A percentile compares a stretch with the other conserved stretches of the same genome.
phyloP scores from a whole-genome alignment of 2,113 vertebrate genomes.

The Charadrius vociferus region DNA sequence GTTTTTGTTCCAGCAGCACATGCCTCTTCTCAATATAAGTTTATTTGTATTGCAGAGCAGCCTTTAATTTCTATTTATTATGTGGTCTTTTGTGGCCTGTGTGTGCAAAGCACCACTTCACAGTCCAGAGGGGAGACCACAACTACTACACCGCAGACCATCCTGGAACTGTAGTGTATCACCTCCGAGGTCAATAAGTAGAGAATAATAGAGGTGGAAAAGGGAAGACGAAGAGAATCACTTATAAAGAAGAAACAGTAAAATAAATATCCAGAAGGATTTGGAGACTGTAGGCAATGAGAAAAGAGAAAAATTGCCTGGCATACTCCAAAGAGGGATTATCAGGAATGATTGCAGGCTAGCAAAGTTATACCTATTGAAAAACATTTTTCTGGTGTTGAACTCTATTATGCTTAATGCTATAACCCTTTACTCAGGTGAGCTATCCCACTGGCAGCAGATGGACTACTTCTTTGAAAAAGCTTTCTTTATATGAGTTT shows the following conservation, averaged over 20 bases:
- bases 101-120: background rate
- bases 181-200: background rate
- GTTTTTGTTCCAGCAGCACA: background rate
- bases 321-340: background rate
- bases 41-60: background rate
- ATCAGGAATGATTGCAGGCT: background rate
- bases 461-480: background rate
- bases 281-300: background rate
- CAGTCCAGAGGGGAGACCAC: conserved; percentile 13
- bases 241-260: background rate
- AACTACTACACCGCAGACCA: conserved; percentile 7
- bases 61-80: conserved; percentile 16
- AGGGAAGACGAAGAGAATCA: background rate
- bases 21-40: background rate
- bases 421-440: background rate
- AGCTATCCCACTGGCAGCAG: background rate
- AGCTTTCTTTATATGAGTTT: background rate
- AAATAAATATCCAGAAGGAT: background rate
- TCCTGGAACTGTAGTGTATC: background rate
- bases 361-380: background rate
- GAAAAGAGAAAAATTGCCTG: background rate
- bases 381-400: background rate
- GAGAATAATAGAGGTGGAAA: background rate
- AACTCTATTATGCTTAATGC: background rate
- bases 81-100: background rate